phyloP scores from a whole-genome alignment of 2,797 vertebrate species.

The Spinus pinus region DNA sequence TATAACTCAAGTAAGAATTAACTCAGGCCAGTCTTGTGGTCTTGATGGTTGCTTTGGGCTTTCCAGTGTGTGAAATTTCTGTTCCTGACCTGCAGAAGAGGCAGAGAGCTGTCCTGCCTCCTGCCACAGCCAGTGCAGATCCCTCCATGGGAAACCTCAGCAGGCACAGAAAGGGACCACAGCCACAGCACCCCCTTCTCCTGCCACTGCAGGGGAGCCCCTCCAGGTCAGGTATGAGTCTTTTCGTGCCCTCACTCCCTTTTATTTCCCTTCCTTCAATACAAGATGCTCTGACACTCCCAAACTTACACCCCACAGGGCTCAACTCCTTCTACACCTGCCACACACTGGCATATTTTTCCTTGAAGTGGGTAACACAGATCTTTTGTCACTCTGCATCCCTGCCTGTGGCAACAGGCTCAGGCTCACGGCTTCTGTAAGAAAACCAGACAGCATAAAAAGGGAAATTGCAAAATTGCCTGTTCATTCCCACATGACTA shows the following conservation, averaged over 20 bases:
- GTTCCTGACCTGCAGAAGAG: background rate
- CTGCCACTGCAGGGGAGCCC: background rate
- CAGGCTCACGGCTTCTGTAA: rapidly evolving
- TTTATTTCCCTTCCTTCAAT: background rate
- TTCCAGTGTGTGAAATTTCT: background rate
- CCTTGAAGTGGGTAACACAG: background rate
- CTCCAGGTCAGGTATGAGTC: rapidly evolving
- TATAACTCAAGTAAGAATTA: background rate
- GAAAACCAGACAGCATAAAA: background rate
- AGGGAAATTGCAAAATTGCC: background rate
- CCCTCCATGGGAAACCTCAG: background rate
- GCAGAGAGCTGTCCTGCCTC: rapidly evolving
- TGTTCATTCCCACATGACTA: rapidly evolving
- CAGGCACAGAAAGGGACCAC: background rate
- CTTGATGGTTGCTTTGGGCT: background rate
- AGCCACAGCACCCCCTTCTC: background rate
- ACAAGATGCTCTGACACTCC: background rate
- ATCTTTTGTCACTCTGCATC: background rate
- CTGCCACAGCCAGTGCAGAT: rapidly evolving
- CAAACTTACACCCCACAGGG: background rate
- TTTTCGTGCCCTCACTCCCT: background rate
- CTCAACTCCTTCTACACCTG: background rate
- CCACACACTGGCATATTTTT: background rate
- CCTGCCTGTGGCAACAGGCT: background rate
- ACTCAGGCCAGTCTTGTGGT: background rate